These are phyloP conservation scores for Gallinago undulata DNA, from an alignment of 2,113 vertebrate genomes.

Conservation along the genomic window DNA sequence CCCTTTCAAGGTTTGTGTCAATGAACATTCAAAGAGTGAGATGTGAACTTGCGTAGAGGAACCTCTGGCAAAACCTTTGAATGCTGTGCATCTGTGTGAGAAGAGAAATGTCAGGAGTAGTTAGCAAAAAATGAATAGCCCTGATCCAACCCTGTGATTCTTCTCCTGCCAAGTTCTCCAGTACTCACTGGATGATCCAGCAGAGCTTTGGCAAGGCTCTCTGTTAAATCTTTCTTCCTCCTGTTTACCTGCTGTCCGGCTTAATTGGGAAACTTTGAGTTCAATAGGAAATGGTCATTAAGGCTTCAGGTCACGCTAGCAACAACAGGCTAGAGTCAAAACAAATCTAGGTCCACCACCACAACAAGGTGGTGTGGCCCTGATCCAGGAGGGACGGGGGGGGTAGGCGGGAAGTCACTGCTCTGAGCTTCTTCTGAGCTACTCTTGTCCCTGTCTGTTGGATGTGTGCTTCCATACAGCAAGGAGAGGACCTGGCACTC, in stretches of 20 bases:
- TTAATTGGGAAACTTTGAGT: conserved; percentile 50
- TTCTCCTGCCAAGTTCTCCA: conserved; percentile 61
- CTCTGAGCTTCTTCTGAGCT: not conserved
- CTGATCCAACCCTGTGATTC: conserved; percentile 34
- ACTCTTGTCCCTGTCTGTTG: not conserved
- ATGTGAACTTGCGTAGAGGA: not conserved
- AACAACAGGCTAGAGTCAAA: conserved; percentile 30
- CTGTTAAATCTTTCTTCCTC: conserved; percentile 34
- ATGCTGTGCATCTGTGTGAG: conserved; percentile 10
- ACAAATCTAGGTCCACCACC: not conserved
- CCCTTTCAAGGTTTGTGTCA: conserved; percentile 15
- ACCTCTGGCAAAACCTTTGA: conserved; percentile 35
- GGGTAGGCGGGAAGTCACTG: not conserved
- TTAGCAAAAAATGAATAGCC: conserved; percentile 35
- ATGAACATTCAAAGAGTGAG: conserved; percentile 7
- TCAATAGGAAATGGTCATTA: conserved; percentile 29
- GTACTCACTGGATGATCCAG: conserved; percentile 41
- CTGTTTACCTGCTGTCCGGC: conserved; percentile 42
- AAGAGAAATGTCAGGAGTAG: conserved; percentile 49
- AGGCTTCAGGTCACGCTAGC: not conserved
- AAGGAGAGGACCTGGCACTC: not conserved
- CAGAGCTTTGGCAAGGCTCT: conserved; percentile 49
- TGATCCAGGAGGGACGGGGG: not conserved
- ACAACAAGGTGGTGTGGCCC: not conserved
- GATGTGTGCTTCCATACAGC: not conserved